These are phyloP conservation scores for Ctenodactylus gundi DNA, from an alignment of 2,113 vertebrate genomes.

Conservation along the genomic window DNA sequence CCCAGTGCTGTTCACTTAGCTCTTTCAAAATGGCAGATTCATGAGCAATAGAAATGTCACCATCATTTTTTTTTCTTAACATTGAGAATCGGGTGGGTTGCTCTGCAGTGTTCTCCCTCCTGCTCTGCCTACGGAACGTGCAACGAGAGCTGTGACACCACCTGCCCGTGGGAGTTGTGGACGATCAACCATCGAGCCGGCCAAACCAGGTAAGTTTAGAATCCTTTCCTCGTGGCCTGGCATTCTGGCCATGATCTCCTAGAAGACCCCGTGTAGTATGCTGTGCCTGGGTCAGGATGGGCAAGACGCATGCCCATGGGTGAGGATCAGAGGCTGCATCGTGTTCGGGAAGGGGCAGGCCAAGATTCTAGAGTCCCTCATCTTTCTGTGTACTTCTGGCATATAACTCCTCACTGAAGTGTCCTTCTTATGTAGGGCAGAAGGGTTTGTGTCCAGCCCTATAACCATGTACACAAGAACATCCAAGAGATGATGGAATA, in stretches of 20 bases:
- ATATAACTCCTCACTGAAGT: accelerated
- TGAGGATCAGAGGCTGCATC: accelerated
- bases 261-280: neutral
- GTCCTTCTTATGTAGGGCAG: accelerated
- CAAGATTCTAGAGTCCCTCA: neutral
- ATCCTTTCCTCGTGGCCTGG: neutral
- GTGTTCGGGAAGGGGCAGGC: neutral
- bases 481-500: accelerated
- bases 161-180: neutral
- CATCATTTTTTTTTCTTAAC: neutral
- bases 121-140: accelerated
- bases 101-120: accelerated
- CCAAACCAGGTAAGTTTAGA: too few relatives aligned
- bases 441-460: neutral
- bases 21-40: neutral
- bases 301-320: accelerated
- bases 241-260: accelerated
- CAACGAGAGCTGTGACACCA: neutral
- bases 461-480: accelerated
- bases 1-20: accelerated
- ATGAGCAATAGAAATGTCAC: too few relatives aligned
- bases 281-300: neutral
- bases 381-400: accelerated
- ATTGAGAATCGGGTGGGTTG: neutral
- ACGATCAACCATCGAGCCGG: neutral